Percentiles rank a stretch among this genome's conserved stretches.
Conservation (phyloP, 2,888 invertebrate genomes). For the Pammene aurita region DNA sequence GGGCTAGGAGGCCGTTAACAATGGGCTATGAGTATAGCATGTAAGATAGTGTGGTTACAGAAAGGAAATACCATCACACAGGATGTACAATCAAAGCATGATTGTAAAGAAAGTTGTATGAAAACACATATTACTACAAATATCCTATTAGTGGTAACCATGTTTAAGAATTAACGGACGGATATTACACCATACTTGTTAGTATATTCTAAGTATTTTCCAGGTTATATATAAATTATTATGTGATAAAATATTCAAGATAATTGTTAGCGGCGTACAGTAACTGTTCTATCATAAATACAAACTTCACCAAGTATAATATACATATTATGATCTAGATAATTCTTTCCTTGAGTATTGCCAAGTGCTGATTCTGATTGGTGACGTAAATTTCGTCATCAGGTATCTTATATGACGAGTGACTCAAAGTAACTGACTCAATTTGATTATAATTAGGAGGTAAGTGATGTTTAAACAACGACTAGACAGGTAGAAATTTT, state of each 20-base stretch:
- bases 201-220: neutral
- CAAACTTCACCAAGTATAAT: conserved; percentile 19
- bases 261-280: neutral
- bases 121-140: no score
- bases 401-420: conserved; percentile 8
- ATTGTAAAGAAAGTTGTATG: no score
- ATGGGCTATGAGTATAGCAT: no score
- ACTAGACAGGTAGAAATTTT: neutral
- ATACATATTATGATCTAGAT: conserved; percentile 16
- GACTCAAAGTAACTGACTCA: conserved; percentile 18
- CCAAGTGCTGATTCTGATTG: conserved; percentile 13
- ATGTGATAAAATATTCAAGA: neutral
- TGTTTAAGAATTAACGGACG: neutral
- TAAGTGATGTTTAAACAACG: conserved; percentile 6
- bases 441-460: conserved; percentile 15
- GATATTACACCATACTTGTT: neutral
- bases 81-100: no score
- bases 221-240: neutral
- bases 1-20: no score
- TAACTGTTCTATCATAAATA: neutral
- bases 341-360: conserved; percentile 33
- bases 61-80: no score
- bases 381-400: conserved; percentile 61
- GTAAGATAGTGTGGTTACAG: no score
- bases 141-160: no score